phyloP scores from a whole-genome alignment of 2,888 invertebrate species.

The Dolichomitus sp. region DNA sequence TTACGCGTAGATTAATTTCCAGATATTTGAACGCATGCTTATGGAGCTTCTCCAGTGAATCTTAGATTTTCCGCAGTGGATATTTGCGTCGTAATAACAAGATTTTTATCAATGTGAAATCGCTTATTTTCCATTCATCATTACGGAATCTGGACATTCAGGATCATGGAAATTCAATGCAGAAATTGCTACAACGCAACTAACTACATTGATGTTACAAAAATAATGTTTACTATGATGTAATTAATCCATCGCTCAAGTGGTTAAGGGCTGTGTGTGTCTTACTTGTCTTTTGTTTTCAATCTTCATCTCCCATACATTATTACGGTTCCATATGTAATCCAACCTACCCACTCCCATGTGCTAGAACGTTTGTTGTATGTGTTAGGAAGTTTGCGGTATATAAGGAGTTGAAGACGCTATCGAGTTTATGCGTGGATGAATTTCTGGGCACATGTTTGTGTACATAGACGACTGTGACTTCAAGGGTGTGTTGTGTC shows the following conservation, averaged over 20 bases:
- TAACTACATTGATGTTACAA: not conserved
- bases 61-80: not conserved
- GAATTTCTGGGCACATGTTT: not conserved
- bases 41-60: not conserved
- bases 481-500: not conserved
- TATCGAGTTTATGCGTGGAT: conserved; percentile 17
- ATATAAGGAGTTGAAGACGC: conserved; percentile 31
- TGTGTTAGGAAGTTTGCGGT: conserved; percentile 22
- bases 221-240: not conserved
- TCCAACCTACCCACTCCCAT: not conserved
- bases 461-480: not conserved
- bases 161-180: no score
- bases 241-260: not conserved
- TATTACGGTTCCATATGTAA: not conserved
- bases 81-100: not conserved
- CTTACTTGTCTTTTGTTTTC: not conserved
- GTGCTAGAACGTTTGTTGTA: not conserved
- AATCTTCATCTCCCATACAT: not conserved
- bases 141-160: not conserved
- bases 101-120: not conserved
- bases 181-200: no score
- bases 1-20: conserved; percentile 4
- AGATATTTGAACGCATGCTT: not conserved
- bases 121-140: not conserved
- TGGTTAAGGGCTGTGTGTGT: not conserved